phyloP scores from a whole-genome alignment of 2,888 invertebrate genomes.

The Leucoma salicis region DNA sequence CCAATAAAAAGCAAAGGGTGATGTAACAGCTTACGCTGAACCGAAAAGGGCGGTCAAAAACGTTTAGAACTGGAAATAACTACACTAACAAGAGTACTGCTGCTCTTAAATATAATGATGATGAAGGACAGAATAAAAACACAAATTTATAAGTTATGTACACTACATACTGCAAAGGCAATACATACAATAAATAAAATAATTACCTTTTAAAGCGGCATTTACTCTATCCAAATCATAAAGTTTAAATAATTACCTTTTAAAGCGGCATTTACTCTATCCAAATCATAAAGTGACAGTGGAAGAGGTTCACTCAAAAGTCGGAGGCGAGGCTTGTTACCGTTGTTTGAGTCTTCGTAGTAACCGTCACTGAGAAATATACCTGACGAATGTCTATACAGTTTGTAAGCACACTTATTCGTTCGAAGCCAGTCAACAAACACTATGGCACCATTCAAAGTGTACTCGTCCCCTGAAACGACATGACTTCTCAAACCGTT shows the following conservation, averaged over 20 bases:
- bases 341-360: conserved; percentile 54
- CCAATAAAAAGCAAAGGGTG: no score
- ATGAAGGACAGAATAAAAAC: no score
- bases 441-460: conserved; percentile 74
- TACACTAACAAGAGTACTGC: no score
- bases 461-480: conserved; percentile 63
- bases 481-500: conserved; percentile 66
- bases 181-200: no score
- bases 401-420: conserved; percentile 73
- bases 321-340: conserved; percentile 61
- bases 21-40: no score
- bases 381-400: conserved; percentile 75
- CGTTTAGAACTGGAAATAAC: no score
- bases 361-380: conserved; percentile 77
- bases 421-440: conserved; percentile 73
- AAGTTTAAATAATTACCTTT: conserved; percentile 78
- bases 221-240: conserved; percentile 79
- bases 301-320: conserved; percentile 76
- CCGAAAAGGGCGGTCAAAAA: no score
- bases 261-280: conserved; percentile 77
- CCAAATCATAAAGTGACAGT: conserved; percentile 76
- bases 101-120: no score
- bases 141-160: conserved; percentile 54
- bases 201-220: conserved; percentile 80
- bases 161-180: conserved; percentile 41